phyloP scores from a whole-genome alignment of 1,140 invertebrate genomes.

The Yoshiicerus persimilis region DNA sequence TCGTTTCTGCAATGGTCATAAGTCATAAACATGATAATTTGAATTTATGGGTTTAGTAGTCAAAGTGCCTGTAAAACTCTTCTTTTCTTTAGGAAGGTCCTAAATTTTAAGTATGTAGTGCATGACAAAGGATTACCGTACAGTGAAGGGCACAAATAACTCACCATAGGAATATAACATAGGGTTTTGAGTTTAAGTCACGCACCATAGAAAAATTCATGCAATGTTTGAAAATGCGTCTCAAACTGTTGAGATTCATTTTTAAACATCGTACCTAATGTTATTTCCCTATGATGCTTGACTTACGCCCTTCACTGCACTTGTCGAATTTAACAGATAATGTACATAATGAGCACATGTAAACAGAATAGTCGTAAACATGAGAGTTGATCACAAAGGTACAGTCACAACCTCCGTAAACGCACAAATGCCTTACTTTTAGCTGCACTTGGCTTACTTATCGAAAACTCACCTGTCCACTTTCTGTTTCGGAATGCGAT shows the following conservation, averaged over 20 bases:
- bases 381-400: too few species aligned
- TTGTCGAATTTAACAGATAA: background rate
- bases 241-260: too few species aligned
- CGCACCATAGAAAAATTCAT: too few species aligned
- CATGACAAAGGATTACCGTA: too few species aligned
- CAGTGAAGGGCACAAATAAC: too few species aligned
- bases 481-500: conserved; percentile 16
- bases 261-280: too few species aligned
- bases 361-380: background rate
- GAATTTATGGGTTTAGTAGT: background rate
- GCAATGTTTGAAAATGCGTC: too few species aligned
- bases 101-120: too few species aligned
- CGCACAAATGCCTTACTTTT: background rate
- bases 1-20: background rate
- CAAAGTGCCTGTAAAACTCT: background rate
- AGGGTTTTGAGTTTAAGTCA: too few species aligned
- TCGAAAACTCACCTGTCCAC: background rate
- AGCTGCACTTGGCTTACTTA: conserved; percentile 6
- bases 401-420: background rate
- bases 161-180: too few species aligned
- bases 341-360: background rate
- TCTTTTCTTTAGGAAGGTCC: background rate
- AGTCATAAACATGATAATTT: background rate
- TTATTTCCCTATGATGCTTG: too few species aligned
- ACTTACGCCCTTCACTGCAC: too few species aligned